These are phyloP conservation scores for Hycleus phaleratus DNA, from an alignment of 1,140 invertebrate genomes.

Conservation along the genomic window DNA sequence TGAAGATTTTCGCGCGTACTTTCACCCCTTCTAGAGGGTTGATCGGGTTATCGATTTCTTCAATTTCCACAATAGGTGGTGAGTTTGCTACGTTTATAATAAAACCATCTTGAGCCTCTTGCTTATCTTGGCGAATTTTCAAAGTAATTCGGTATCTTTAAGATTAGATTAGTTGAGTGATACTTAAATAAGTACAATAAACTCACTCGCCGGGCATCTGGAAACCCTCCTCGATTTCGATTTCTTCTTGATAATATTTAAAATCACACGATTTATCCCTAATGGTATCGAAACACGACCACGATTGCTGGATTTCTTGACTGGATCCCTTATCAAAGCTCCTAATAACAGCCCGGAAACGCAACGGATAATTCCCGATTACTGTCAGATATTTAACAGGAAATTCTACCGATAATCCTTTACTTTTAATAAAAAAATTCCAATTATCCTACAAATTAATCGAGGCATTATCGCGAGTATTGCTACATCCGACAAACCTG, in stretches of 20 bases:
- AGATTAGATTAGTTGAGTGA: neutral
- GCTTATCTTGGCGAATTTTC: constrained; percentile 4
- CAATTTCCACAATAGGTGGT: constrained; percentile 14
- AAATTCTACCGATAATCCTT: constrained; percentile 1
- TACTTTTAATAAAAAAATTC: constrained; percentile 1
- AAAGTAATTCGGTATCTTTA: constrained; percentile 5
- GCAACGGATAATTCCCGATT: neutral
- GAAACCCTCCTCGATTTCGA: constrained; percentile 8
- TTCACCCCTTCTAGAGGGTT: constrained; percentile 8
- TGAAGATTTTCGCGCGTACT: constrained; percentile 10
- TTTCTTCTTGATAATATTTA: neutral
- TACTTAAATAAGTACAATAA: neutral
- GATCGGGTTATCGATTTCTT: constrained; percentile 9
- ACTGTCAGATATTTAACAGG: neutral
- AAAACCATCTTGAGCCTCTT: neutral
- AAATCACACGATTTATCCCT: neutral
- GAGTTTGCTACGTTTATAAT: constrained; percentile 1
- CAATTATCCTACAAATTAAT: neutral
- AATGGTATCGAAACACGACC: neutral
- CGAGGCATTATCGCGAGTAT: neutral
- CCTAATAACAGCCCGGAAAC: neutral
- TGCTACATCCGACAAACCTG: too few species aligned
- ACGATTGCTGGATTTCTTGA: neutral
- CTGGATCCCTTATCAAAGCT: neutral
- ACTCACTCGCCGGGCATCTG: neutral